Percentiles rank a stretch among this genome's conserved stretches.
Evolutionary conservation across 53 echinoderm and acorn worm genomes (phyloP).

Genomic region (Zoroaster sp.): DNA sequence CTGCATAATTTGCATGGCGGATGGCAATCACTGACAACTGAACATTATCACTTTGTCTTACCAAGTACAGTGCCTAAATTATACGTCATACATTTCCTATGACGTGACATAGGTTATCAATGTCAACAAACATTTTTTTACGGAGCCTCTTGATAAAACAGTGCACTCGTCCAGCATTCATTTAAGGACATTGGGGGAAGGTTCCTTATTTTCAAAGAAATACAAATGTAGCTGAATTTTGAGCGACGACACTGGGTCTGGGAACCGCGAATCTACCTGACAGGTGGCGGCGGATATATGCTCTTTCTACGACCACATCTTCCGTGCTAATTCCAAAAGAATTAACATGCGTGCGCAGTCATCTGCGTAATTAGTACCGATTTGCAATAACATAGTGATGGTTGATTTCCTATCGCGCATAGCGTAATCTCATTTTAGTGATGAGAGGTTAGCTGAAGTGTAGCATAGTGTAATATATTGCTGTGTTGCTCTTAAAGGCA

Average conservation of each 20-base stretch:
- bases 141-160: no score
- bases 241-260: not conserved
- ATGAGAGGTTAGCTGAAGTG: not conserved
- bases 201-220: not conserved
- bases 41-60: no score
- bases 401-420: conserved; percentile 17
- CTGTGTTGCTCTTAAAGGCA: not conserved
- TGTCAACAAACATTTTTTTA: no score
- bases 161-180: not conserved
- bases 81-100: no score
- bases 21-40: no score
- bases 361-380: conserved; percentile 29
- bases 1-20: no score
- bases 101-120: no score
- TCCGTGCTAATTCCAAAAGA: conserved; percentile 18
- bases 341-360: conserved; percentile 26
- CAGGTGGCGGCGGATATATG: conserved; percentile 7
- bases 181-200: not conserved
- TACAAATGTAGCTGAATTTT: not conserved
- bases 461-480: not conserved
- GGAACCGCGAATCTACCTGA: not conserved
- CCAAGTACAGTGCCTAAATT: no score
- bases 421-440: not conserved
- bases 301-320: not conserved
- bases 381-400: conserved; percentile 29